Base-by-base conservation (phyloP, 2,113 vertebrate genomes). In the Marcusenius ussheri region DNA sequence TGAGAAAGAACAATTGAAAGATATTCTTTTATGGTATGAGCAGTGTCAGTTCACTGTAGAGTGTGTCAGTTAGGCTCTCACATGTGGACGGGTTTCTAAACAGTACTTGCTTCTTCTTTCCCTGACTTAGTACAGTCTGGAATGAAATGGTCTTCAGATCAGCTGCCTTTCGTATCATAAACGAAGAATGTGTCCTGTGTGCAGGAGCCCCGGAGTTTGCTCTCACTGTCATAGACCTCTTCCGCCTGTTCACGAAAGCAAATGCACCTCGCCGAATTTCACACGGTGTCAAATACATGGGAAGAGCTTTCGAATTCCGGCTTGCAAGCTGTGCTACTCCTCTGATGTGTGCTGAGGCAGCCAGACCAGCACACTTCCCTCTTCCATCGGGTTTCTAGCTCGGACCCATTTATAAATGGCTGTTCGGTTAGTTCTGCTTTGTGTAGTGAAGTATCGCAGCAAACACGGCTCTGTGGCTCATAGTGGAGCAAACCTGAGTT, bases 131-230 rank as follows among this genome's bases (percentile, higher is more conserved):
- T 49, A 47, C 46, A 27, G 83, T 49, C 47, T 49, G 83, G 21
- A 86, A 86, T 13, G 24, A 86, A 86, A 86, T 86, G 46, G 83
- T 87, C 74, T 53, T 87, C 21, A 17, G 85, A 87, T 87, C 49
- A 51, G 49, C 85, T 87, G 85, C 27, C 53, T 50, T 86, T 27
- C 17, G 17, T 49, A 6, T 49, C 45, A 35, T 84, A 84, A 84
- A 47, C 0, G 5, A 9, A 86, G 83, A 50, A 86, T 49, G 8
- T 47, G 11, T 27, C 47, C 47, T 15, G 45, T n/a, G 21, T 15
- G 46, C 49, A 31, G 45, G 47, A 50, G 45, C 10, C 46, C 47
- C 31, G 2, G 15, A 7, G 5, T 80, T 80, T 80, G 35, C 74
- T 80, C 4, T 80, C 47, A 50, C 46, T 86, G 24, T 49, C 47